phyloP scores from a whole-genome alignment of 2,797 vertebrate genomes.

The Cyclopterus lumpus region DNA sequence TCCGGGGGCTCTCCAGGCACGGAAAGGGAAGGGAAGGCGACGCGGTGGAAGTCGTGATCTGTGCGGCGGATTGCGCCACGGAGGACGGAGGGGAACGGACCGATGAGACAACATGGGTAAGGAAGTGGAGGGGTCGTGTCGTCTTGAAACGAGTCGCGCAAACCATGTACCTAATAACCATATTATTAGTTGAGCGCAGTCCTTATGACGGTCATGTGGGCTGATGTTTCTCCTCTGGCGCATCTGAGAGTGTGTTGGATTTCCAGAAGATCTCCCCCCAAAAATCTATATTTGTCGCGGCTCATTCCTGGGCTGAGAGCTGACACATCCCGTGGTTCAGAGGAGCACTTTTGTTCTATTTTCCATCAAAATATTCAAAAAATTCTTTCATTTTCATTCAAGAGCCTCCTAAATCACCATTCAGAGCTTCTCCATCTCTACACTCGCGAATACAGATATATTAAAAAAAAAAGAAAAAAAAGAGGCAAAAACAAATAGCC shows the following conservation, averaged over 20 bases:
- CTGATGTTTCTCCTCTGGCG: constrained; percentile 21
- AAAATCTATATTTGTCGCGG: constrained; percentile 3
- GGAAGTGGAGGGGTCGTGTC: constrained; percentile 27
- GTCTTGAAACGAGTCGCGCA: constrained; percentile 14
- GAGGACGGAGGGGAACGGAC: constrained; percentile 60
- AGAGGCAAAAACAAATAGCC: background rate
- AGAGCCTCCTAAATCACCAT: background rate
- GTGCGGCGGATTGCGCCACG: constrained; percentile 67
- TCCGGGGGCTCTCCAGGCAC: constrained; percentile 50
- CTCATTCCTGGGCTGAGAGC: constrained; percentile 37
- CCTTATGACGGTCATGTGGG: background rate
- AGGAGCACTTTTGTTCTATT: constrained; percentile 6
- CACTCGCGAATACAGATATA: background rate
- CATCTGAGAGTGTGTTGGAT: constrained; percentile 34
- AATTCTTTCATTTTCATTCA: background rate
- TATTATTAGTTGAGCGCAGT: constrained; percentile 35
- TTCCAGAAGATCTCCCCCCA: background rate
- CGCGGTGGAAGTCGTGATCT: constrained; percentile 66
- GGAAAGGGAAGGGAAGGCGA: constrained; percentile 29
- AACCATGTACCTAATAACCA: too few relatives aligned
- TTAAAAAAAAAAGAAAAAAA: too few relatives aligned
- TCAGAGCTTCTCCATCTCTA: background rate
- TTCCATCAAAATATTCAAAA: background rate
- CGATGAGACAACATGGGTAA: constrained; percentile 82
- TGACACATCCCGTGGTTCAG: constrained; percentile 1